phyloP scores from a whole-genome alignment of 53 echinoderm and acorn worm species.

The Luidia sarsii region DNA sequence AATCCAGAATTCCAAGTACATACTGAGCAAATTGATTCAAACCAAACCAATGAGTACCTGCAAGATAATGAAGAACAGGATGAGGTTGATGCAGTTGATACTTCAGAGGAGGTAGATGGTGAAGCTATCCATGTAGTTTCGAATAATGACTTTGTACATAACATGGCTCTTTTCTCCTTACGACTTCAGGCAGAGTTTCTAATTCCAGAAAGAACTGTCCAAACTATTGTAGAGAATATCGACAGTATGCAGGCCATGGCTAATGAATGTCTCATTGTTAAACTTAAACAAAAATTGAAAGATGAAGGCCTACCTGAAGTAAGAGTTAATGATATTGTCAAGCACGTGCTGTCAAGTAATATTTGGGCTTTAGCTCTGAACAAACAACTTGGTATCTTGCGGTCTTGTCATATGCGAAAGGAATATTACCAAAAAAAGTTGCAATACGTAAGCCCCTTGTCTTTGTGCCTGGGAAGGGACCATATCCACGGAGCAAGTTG shows the following conservation, averaged over 20 bases:
- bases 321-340: not conserved
- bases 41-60: too few relatives aligned
- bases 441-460: slow-evolving; percentile 46
- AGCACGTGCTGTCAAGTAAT: not conserved
- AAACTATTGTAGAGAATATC: slow-evolving; percentile 46
- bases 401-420: slow-evolving; percentile 49
- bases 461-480: slow-evolving; percentile 54
- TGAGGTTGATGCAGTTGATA: too few relatives aligned
- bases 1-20: not conserved
- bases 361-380: slow-evolving; percentile 6
- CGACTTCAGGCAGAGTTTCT: slow-evolving; percentile 51
- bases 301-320: slow-evolving; percentile 14
- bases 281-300: slow-evolving; percentile 23
- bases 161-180: slow-evolving; percentile 52
- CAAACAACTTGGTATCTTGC: slow-evolving; percentile 39
- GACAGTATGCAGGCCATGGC: slow-evolving; percentile 16
- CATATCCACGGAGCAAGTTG: not conserved
- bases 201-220: slow-evolving; percentile 46
- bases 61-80: too few relatives aligned
- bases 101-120: too few relatives aligned
- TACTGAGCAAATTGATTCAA: not conserved
- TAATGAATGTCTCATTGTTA: not conserved
- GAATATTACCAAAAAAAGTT: slow-evolving; percentile 47
- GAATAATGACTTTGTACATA: slow-evolving; percentile 14
- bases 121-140: not conserved